Evolutionary conservation across 2,113 vertebrate genomes (phyloP).

Genomic region (Paracanthobrama guichenoti): DNA sequence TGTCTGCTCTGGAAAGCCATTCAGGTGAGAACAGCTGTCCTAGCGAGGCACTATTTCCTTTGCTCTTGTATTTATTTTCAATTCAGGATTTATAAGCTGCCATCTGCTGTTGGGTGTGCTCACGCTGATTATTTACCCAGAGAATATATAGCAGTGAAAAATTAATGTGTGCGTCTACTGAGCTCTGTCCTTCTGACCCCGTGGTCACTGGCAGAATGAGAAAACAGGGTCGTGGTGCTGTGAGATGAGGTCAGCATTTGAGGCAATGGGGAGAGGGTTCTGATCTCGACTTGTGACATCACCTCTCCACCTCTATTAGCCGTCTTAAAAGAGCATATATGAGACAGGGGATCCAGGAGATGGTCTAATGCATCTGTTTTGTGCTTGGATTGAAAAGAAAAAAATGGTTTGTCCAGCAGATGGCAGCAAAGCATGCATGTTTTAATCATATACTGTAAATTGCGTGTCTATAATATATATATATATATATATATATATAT

Average conservation of each 20-base stretch:
- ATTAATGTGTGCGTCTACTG: constrained; percentile 64
- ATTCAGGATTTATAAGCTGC: constrained; percentile 70
- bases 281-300: constrained; percentile 60
- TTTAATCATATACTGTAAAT: constrained; percentile 26
- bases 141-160: constrained; percentile 74
- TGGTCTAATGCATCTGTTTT: constrained; percentile 20
- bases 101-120: constrained; percentile 63
- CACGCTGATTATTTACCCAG: constrained; percentile 72
- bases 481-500: no score
- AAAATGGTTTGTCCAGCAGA: constrained; percentile 20
- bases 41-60: constrained; percentile 30
- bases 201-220: constrained; percentile 63
- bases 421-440: constrained; percentile 15
- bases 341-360: constrained; percentile 28
- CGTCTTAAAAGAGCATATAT: constrained; percentile 57
- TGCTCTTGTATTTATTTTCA: constrained; percentile 68
- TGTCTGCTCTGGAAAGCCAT: not conserved
- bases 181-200: constrained; percentile 67
- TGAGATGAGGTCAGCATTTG: constrained; percentile 64
- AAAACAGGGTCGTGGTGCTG: constrained; percentile 66
- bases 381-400: not conserved
- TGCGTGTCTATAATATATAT: no score
- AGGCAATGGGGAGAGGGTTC: constrained; percentile 55
- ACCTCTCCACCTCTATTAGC: constrained; percentile 52
- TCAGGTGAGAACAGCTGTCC: constrained; percentile 36